These are phyloP conservation scores for Stenotaenia linearis DNA, from an alignment of 2,888 invertebrate species.

Conservation along the genomic window DNA sequence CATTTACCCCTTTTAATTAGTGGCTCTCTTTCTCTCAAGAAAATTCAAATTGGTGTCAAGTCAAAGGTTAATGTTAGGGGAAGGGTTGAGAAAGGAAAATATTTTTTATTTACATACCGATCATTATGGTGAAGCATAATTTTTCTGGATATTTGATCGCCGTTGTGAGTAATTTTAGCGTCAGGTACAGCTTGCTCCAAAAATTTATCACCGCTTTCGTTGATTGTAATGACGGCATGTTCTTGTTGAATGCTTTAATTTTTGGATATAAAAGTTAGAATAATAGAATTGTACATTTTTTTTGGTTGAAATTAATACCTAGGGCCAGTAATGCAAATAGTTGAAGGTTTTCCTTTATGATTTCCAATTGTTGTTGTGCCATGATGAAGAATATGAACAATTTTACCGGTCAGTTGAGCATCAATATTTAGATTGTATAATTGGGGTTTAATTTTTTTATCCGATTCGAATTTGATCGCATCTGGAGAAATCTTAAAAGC, in stretches of 20 bases:
- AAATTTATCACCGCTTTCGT: slow-evolving; percentile 41
- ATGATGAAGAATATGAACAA: slow-evolving; percentile 52
- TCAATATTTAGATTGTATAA: slow-evolving; percentile 56
- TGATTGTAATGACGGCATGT: slow-evolving; percentile 50
- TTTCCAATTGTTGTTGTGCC: slow-evolving; percentile 49
- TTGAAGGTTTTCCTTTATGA: slow-evolving; percentile 45
- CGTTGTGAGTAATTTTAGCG: slow-evolving; percentile 50
- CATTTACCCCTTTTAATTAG: background rate
- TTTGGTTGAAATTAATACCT: too few species aligned
- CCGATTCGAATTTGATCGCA: slow-evolving; percentile 40
- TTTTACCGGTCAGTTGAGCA: slow-evolving; percentile 52
- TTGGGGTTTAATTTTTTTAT: slow-evolving; percentile 50
- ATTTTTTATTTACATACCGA: slow-evolving; percentile 43
- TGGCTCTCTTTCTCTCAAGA: background rate
- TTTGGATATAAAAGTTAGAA: background rate
- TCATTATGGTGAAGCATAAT: slow-evolving; percentile 53
- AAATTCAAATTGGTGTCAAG: too few species aligned
- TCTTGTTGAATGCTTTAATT: slow-evolving; percentile 52
- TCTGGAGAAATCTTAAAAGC: background rate
- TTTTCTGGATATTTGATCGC: slow-evolving; percentile 49
- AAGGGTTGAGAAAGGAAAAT: background rate
- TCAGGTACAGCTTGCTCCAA: slow-evolving; percentile 33
- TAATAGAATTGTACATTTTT: slow-evolving; percentile 29
- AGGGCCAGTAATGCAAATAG: slow-evolving; percentile 51
- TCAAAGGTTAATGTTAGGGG: background rate